Evolutionary conservation across 2,797 vertebrate species (phyloP).

Genomic region (Gymnopithys bicolor): DNA sequence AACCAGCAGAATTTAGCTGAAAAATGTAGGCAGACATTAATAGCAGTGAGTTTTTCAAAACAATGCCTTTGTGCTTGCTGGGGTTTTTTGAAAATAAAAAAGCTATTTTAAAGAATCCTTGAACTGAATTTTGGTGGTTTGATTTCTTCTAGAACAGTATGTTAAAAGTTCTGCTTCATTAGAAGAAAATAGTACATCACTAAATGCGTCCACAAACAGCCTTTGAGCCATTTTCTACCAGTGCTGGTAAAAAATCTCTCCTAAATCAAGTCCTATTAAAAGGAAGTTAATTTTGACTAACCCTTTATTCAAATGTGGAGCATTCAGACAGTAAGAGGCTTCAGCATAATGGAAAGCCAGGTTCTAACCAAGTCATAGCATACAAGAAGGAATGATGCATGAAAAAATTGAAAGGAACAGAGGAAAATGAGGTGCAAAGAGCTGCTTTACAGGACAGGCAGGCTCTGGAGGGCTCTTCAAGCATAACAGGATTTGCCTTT

Average conservation of each 20-base stretch:
- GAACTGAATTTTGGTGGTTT: neutral
- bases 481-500: constrained; percentile 41
- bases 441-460: constrained; percentile 15
- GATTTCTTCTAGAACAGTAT: neutral
- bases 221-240: neutral
- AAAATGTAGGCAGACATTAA: neutral
- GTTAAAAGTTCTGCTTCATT: neutral
- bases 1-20: neutral
- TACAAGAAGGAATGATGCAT: neutral
- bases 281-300: constrained; percentile 35
- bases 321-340: neutral
- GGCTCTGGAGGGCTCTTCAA: constrained; percentile 27
- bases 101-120: neutral
- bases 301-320: neutral
- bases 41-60: neutral
- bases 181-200: neutral
- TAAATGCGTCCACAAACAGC: neutral
- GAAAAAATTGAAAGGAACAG: constrained; percentile 15
- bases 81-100: neutral
- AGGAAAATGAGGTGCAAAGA: constrained; percentile 48
- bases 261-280: neutral
- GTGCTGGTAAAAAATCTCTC: neutral
- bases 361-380: neutral
- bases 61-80: neutral
- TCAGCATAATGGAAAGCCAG: neutral